phyloP scores from a whole-genome alignment of 2,888 invertebrate species.

The Atethmia centrago region DNA sequence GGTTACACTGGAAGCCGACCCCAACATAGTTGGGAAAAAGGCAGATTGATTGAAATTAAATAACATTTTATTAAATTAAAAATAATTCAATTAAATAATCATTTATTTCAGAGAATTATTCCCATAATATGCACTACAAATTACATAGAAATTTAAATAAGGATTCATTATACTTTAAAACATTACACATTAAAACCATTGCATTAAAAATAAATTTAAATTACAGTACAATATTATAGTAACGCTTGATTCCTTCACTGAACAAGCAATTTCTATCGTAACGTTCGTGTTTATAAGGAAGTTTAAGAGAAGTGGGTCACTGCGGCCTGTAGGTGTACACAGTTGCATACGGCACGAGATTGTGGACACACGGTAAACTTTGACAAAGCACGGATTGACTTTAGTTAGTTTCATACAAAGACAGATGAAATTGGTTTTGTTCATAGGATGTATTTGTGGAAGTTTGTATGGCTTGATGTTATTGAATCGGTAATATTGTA shows the following conservation, averaged over 20 bases:
- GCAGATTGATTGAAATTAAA: too few relatives aligned
- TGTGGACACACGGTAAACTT: conserved; percentile 14
- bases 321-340: conserved; percentile 54
- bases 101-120: too few relatives aligned
- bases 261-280: conserved; percentile 47
- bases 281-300: conserved; percentile 62
- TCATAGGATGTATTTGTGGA: not conserved
- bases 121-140: too few relatives aligned
- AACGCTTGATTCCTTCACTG: too few relatives aligned
- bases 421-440: conserved; percentile 16
- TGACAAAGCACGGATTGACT: conserved; percentile 19
- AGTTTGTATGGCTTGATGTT: not conserved
- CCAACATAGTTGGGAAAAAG: too few relatives aligned
- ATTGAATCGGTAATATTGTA: not conserved
- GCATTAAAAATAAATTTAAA: too few relatives aligned
- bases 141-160: too few relatives aligned
- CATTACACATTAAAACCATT: too few relatives aligned
- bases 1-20: too few relatives aligned
- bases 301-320: conserved; percentile 69
- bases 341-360: conserved; percentile 58
- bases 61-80: not conserved
- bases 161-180: too few relatives aligned
- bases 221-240: too few relatives aligned
- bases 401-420: conserved; percentile 13
- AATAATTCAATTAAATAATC: too few relatives aligned